Percentiles rank a stretch among this genome's conserved stretches.
These are phyloP conservation scores for Clarias fuscus DNA, from an alignment of 2,797 vertebrate genomes.

Conservation along the genomic window DNA sequence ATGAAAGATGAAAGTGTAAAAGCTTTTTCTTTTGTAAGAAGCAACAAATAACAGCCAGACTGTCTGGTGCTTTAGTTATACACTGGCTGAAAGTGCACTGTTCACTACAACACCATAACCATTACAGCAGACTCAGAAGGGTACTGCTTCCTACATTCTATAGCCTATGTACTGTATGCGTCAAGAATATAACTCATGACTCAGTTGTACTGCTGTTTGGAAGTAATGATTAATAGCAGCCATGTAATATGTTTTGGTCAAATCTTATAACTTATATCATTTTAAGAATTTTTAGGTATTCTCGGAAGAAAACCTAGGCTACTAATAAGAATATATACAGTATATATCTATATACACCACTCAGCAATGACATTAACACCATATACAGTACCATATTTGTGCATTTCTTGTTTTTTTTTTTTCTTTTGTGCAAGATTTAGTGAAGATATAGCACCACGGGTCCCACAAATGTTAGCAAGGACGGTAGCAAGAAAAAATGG, in stretches of 20 bases:
- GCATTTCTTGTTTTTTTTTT: too few species aligned
- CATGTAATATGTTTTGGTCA: not conserved
- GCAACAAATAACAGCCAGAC: conserved; percentile 35
- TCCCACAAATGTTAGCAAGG: too few species aligned
- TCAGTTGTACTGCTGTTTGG: not conserved
- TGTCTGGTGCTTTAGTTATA: conserved; percentile 32
- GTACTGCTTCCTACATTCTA: not conserved
- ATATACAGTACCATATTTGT: too few species aligned
- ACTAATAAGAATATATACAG: too few species aligned
- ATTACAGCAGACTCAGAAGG: not conserved
- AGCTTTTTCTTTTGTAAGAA: conserved; percentile 35
- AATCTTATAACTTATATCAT: not conserved
- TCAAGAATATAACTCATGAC: not conserved
- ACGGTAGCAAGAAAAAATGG: too few species aligned
- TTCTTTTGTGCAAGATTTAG: too few species aligned
- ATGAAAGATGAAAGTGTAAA: conserved; percentile 33
- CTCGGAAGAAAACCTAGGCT: not conserved
- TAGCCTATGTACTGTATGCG: not conserved
- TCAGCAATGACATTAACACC: too few species aligned
- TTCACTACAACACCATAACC: conserved; percentile 33
- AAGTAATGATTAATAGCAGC: not conserved
- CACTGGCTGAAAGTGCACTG: conserved; percentile 25
- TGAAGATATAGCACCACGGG: too few species aligned
- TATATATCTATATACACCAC: too few species aligned
- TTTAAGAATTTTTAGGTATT: not conserved